Percentiles rank a stretch among this genome's conserved stretches.
Evolutionary conservation across 2,797 vertebrate species (phyloP).

Genomic region (Malurus splendens): DNA sequence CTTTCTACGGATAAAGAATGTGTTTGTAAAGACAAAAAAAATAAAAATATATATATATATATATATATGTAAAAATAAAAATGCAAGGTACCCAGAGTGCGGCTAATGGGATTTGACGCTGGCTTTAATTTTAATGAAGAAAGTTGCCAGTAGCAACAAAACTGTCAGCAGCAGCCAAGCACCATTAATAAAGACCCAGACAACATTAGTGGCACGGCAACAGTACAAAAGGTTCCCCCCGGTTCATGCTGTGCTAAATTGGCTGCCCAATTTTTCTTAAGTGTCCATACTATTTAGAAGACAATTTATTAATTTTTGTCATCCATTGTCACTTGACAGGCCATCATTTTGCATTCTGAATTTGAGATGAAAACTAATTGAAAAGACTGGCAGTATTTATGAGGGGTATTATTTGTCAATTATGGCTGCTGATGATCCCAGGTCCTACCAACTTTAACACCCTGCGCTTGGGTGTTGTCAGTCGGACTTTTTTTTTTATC

Average conservation of each 20-base stretch:
- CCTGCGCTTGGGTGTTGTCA: neutral
- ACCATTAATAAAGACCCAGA: conserved; percentile 81
- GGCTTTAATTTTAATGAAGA: conserved; percentile 88
- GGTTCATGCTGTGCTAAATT: conserved; percentile 80
- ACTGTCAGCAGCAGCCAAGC: conserved; percentile 83
- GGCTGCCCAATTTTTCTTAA: conserved; percentile 82
- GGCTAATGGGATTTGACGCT: conserved; percentile 85
- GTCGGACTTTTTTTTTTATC: neutral
- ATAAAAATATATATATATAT: neutral
- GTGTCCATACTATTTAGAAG: conserved; percentile 81
- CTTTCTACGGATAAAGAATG: conserved; percentile 7
- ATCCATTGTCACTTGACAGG: conserved; percentile 87
- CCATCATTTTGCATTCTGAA: conserved; percentile 83
- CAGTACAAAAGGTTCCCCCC: conserved; percentile 77
- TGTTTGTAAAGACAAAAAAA: conserved; percentile 29
- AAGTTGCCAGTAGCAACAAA: conserved; percentile 87
- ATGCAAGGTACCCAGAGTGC: conserved; percentile 73
- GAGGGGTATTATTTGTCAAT: conserved; percentile 92
- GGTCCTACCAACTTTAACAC: conserved; percentile 68
- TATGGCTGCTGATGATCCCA: conserved; percentile 66
- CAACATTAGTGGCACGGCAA: conserved; percentile 76
- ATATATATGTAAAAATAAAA: conserved; percentile 25
- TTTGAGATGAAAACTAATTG: conserved; percentile 89
- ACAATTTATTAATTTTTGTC: conserved; percentile 86
- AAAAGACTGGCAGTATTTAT: conserved; percentile 84